phyloP scores from a whole-genome alignment of 2,888 invertebrate genomes.

The Dynastes maya region DNA sequence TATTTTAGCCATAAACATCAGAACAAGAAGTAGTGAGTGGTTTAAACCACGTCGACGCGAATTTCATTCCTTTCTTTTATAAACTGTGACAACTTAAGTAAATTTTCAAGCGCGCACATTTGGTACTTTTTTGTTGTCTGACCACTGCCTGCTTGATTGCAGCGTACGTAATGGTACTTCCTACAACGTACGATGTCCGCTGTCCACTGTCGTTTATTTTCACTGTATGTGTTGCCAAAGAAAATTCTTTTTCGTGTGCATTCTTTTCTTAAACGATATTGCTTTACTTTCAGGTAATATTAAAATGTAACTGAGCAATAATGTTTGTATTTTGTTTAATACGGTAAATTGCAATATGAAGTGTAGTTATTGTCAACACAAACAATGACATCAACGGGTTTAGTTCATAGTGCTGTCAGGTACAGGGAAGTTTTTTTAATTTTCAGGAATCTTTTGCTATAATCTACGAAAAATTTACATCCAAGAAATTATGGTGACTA shows the following conservation, averaged over 20 bases:
- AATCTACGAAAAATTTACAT: no score
- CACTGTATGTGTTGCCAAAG: slow-evolving; percentile 6
- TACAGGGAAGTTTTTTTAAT: no score
- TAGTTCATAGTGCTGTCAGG: no score
- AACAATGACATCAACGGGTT: no score
- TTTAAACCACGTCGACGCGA: slow-evolving; percentile 25
- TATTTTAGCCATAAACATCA: no score
- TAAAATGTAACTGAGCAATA: not conserved
- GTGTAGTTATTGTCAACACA: no score
- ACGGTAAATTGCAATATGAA: no score
- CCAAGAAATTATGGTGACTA: no score
- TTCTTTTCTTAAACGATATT: not conserved
- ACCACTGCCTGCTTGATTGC: slow-evolving; percentile 31
- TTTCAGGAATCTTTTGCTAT: no score
- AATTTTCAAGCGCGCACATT: slow-evolving; percentile 32
- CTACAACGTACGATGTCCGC: slow-evolving; percentile 27
- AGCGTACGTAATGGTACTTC: slow-evolving; percentile 38
- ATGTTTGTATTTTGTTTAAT: no score
- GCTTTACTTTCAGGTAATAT: not conserved
- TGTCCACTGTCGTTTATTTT: slow-evolving; percentile 34
- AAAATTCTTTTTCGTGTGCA: slow-evolving; percentile 5
- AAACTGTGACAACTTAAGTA: slow-evolving; percentile 41
- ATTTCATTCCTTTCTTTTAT: slow-evolving; percentile 23
- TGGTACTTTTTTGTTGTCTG: slow-evolving; percentile 27
- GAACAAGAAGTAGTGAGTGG: not conserved